Evolutionary conservation across 2,888 invertebrate genomes (phyloP).

Genomic region (Ptychoptera albimana): DNA sequence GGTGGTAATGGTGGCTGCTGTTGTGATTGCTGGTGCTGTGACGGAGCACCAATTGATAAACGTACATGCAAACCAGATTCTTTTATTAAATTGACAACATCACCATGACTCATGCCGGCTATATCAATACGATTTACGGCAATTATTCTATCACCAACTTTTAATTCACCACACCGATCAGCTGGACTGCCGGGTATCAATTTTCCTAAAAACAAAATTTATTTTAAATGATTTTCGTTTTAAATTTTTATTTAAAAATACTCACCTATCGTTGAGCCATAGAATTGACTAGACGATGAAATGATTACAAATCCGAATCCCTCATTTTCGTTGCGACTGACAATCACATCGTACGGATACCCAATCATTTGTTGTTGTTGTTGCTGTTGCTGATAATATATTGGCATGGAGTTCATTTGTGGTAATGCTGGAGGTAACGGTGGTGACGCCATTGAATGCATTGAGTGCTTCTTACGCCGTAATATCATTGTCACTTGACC

Average conservation of each 20-base stretch:
- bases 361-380: constrained; percentile 12
- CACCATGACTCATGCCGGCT: constrained; percentile 82
- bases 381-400: not conserved
- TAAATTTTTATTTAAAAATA: not conserved
- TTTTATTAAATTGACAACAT: constrained; percentile 94
- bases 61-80: constrained; percentile 87
- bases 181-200: constrained; percentile 93
- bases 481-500: constrained; percentile 75
- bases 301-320: constrained; percentile 99
- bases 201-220: constrained; percentile 45
- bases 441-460: constrained; percentile 13
- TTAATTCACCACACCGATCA: constrained; percentile 76
- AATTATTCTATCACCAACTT: constrained; percentile 88
- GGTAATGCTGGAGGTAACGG: constrained; percentile 15
- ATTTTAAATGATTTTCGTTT: constrained; percentile 1
- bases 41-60: constrained; percentile 46
- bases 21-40: constrained; percentile 15
- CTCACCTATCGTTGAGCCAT: constrained; percentile 70
- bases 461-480: constrained; percentile 34
- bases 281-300: constrained; percentile 70
- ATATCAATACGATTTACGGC: constrained; percentile 91
- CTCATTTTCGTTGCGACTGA: constrained; percentile 79
- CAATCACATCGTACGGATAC: constrained; percentile 79
- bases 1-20: constrained; percentile 9
- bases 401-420: constrained; percentile 22